Conservation (phyloP, 2,888 invertebrate genomes). For the Drosophila buzzatii region DNA sequence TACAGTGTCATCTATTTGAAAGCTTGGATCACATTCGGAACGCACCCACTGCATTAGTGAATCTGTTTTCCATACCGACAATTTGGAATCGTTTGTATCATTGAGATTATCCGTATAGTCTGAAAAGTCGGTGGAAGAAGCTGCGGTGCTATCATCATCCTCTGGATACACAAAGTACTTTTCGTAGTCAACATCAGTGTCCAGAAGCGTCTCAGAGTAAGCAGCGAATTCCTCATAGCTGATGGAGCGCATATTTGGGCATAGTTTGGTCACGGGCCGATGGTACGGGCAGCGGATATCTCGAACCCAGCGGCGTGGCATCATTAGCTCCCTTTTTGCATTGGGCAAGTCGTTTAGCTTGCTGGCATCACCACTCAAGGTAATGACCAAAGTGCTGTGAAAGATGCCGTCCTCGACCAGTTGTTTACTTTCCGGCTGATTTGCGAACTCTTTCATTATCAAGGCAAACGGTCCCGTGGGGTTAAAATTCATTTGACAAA, state of each 20-base stretch:
- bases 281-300: slow-evolving; percentile 35
- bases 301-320: slow-evolving; percentile 32
- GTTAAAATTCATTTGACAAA: neutral
- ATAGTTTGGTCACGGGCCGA: slow-evolving; percentile 14
- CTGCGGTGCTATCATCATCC: neutral
- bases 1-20: neutral
- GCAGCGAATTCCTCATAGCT: slow-evolving; percentile 8
- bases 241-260: slow-evolving; percentile 31
- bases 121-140: neutral
- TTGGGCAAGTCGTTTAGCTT: neutral
- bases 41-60: neutral
- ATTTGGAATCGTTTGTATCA: neutral
- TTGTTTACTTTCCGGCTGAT: neutral
- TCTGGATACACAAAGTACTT: neutral
- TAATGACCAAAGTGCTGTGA: slow-evolving; percentile 30
- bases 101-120: neutral
- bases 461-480: slow-evolving; percentile 1
- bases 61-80: neutral
- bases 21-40: neutral
- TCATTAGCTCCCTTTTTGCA: slow-evolving; percentile 8
- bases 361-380: neutral
- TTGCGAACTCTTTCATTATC: slow-evolving; percentile 1
- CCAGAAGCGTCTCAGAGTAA: slow-evolving; percentile 5
- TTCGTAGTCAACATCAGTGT: neutral
- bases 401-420: slow-evolving; percentile 34